Conservation (phyloP, 2,888 invertebrate genomes). For the Ichneumon xanthorius region DNA sequence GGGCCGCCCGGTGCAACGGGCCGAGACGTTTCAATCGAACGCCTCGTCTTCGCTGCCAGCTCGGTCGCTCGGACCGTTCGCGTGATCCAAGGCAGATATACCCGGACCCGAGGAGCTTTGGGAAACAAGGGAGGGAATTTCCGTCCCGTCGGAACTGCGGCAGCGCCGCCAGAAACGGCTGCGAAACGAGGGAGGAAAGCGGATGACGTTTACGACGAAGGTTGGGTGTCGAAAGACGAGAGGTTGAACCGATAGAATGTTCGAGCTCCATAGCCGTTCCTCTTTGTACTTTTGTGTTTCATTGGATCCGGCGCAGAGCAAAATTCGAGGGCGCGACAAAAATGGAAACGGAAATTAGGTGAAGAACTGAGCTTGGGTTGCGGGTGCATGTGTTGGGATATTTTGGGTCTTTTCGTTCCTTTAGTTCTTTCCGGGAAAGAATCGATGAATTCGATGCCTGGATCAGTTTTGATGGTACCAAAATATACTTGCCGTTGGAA, state of each 20-base stretch:
- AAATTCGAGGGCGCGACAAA: conserved; percentile 1
- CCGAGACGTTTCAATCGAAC: conserved; percentile 65
- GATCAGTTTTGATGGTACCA: not conserved
- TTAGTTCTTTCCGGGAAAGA: not conserved
- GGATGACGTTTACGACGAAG: conserved; percentile 20
- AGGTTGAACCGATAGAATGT: conserved; percentile 29
- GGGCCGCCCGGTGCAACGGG: conserved; percentile 45
- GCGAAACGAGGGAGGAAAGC: conserved; percentile 28
- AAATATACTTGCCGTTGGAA: not conserved
- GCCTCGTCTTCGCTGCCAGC: conserved; percentile 48
- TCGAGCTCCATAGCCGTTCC: not conserved
- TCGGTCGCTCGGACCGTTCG: conserved; percentile 31
- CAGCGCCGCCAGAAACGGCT: conserved; percentile 27
- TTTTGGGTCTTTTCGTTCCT: too few relatives aligned
- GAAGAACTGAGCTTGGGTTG: not conserved
- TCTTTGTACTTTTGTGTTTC: conserved; percentile 21
- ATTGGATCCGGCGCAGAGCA: not conserved
- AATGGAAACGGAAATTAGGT: not conserved
- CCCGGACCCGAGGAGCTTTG: conserved; percentile 54
- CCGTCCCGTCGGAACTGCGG: conserved; percentile 32
- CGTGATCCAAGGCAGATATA: conserved; percentile 57
- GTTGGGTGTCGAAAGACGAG: conserved; percentile 23
- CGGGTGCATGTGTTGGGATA: not conserved
- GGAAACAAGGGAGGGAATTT: conserved; percentile 58
- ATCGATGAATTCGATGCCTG: not conserved